Conservation (phyloP, 2,888 invertebrate genomes). For the Ophioninae sp. region DNA sequence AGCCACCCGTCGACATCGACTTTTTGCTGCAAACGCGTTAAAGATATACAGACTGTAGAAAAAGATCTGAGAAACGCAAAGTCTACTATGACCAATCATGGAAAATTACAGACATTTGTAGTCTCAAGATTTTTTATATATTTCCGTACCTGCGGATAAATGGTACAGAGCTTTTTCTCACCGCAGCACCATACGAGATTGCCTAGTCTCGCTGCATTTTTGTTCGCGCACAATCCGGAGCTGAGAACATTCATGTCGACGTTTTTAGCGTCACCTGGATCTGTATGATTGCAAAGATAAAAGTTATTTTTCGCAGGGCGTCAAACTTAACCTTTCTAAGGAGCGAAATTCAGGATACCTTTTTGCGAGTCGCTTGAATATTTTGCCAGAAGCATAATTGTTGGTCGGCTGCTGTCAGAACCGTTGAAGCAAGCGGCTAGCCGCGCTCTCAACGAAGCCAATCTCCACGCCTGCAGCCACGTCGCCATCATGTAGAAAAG, state of each 20-base stretch:
- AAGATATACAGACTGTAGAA: background rate
- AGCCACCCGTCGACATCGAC: slow-evolving; percentile 81
- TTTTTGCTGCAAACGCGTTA: slow-evolving; percentile 77
- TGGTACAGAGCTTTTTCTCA: slow-evolving; percentile 82
- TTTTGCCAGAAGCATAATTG: slow-evolving; percentile 75
- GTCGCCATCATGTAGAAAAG: slow-evolving; percentile 92
- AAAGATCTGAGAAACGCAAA: background rate
- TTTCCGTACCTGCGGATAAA: slow-evolving; percentile 83
- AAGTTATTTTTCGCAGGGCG: background rate
- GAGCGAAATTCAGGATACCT: slow-evolving; percentile 68
- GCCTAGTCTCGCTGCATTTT: slow-evolving; percentile 84
- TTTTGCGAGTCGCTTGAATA: slow-evolving; percentile 64
- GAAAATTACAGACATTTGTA: background rate
- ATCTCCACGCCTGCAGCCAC: slow-evolving; percentile 90
- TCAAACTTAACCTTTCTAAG: background rate
- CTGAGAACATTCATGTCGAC: slow-evolving; percentile 76
- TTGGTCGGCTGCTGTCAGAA: slow-evolving; percentile 68
- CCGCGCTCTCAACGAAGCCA: slow-evolving; percentile 87
- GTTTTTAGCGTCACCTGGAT: slow-evolving; percentile 45
- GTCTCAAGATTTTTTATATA: background rate
- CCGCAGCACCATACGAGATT: slow-evolving; percentile 84
- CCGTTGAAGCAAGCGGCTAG: slow-evolving; percentile 81
- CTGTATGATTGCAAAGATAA: slow-evolving; percentile 23
- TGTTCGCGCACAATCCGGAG: slow-evolving; percentile 83
- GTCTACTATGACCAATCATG: background rate